Evolutionary conservation across 2,888 invertebrate genomes (phyloP).

Genomic region (Ditula angustiorana): DNA sequence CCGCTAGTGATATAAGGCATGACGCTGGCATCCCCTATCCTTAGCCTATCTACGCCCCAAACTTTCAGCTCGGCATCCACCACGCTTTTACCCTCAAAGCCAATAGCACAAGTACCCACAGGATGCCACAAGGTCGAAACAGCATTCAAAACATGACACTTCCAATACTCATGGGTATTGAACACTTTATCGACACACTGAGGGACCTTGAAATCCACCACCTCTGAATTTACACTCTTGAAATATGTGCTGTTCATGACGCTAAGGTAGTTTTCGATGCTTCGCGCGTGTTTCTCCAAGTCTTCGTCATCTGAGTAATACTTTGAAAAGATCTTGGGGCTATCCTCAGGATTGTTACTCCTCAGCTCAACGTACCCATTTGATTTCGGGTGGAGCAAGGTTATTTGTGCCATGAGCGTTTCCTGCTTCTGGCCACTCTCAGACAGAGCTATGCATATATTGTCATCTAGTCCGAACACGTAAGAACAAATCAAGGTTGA

Average conservation of each 20-base stretch:
- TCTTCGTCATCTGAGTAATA: conserved; percentile 55
- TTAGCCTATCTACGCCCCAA: conserved; percentile 58
- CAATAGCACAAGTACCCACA: conserved; percentile 50
- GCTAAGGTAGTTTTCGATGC: conserved; percentile 48
- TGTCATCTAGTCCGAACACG: not conserved
- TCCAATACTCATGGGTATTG: conserved; percentile 42
- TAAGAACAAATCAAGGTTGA: conserved; percentile 5
- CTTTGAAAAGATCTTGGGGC: conserved; percentile 51
- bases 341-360: conserved; percentile 54
- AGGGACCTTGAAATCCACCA: conserved; percentile 50
- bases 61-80: conserved; percentile 47
- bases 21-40: conserved; percentile 90
- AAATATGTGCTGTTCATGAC: conserved; percentile 50
- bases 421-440: conserved; percentile 2
- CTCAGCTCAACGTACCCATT: conserved; percentile 57
- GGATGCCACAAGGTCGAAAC: conserved; percentile 42
- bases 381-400: conserved; percentile 46
- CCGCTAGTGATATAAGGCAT: conserved; percentile 90
- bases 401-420: not conserved
- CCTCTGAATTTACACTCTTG: conserved; percentile 45
- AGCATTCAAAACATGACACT: conserved; percentile 44
- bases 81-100: conserved; percentile 37
- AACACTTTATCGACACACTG: conserved; percentile 50
- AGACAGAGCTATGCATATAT: conserved; percentile 3
- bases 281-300: conserved; percentile 48